A percentile compares a stretch with the other conserved stretches of the same genome.
These are phyloP conservation scores for Forbesichthys agassizii DNA, from an alignment of 2,113 vertebrate genomes.

Conservation along the genomic window DNA sequence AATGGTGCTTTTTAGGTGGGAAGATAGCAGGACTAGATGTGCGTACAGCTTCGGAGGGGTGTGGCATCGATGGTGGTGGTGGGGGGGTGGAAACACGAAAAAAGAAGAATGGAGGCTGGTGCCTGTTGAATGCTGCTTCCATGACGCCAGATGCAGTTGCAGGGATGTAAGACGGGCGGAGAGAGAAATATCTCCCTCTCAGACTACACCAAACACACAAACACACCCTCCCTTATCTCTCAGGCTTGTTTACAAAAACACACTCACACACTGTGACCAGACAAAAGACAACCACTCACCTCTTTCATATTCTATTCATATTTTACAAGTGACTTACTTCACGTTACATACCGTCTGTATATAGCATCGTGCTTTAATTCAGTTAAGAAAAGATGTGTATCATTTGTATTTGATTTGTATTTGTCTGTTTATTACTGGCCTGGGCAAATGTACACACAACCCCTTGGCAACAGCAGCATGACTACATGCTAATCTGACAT, in stretches of 20 bases:
- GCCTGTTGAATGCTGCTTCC: slow-evolving; percentile 75
- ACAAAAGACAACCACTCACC: slow-evolving; percentile 48
- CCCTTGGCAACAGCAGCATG: slow-evolving; percentile 31
- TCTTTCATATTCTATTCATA: slow-evolving; percentile 47
- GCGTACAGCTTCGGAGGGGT: not conserved
- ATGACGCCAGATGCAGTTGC: slow-evolving; percentile 59
- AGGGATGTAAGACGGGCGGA: slow-evolving; percentile 24
- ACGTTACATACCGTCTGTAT: not conserved
- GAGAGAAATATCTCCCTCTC: slow-evolving; percentile 61
- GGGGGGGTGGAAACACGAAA: slow-evolving; percentile 8
- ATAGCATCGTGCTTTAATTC: not conserved
- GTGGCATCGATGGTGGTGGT: not conserved
- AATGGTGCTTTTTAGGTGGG: slow-evolving; percentile 60
- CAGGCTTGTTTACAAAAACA: slow-evolving; percentile 68
- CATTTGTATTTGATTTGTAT: too few relatives aligned
- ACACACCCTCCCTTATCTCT: slow-evolving; percentile 53
- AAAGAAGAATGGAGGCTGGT: slow-evolving; percentile 24
- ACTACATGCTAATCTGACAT: slow-evolving; percentile 63
- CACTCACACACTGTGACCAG: slow-evolving; percentile 54
- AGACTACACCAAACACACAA: slow-evolving; percentile 58
- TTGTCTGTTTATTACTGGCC: not conserved
- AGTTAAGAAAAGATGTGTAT: too few relatives aligned
- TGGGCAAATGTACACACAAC: slow-evolving; percentile 6
- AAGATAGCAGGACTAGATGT: slow-evolving; percentile 53
- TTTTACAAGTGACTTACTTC: slow-evolving; percentile 29